A percentile compares a stretch with the other conserved stretches of the same genome.
phyloP scores from a whole-genome alignment of 1,140 invertebrate species.

The Littorina saxatilis region DNA sequence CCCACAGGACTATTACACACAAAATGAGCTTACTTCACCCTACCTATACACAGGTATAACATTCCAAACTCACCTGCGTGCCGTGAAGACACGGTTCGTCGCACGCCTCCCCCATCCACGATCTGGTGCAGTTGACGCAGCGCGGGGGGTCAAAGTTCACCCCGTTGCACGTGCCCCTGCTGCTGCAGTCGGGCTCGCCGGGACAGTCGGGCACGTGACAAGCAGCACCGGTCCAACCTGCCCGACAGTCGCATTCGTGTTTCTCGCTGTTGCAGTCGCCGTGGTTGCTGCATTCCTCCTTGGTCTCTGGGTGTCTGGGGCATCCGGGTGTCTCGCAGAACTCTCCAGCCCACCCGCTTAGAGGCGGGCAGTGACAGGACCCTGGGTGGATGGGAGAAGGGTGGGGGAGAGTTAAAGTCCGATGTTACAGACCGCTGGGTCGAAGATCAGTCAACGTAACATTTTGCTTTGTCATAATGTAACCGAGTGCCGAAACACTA shows the following conservation, averaged over 20 bases:
- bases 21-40: no score
- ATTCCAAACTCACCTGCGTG: no score
- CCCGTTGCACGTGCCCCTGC: slow-evolving; percentile 50
- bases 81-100: slow-evolving; percentile 66
- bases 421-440: no score
- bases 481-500: no score
- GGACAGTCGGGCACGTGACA: slow-evolving; percentile 68
- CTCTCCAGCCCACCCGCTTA: slow-evolving; percentile 59
- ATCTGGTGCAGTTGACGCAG: slow-evolving; percentile 58
- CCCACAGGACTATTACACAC: no score
- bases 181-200: slow-evolving; percentile 62
- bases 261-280: slow-evolving; percentile 64
- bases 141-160: slow-evolving; percentile 51
- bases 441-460: no score
- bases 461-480: no score
- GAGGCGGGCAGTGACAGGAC: slow-evolving; percentile 61
- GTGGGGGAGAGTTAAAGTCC: no score
- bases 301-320: slow-evolving; percentile 58
- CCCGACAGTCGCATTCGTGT: slow-evolving; percentile 55
- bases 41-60: no score
- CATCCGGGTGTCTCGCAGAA: slow-evolving; percentile 52
- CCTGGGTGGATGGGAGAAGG: no score
- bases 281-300: slow-evolving; percentile 58
- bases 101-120: slow-evolving; percentile 66
- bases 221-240: slow-evolving; percentile 62